Evolutionary conservation across 2,888 invertebrate species (phyloP), one percentile per base, ranked within the genome.

Genomic region (Heliconius charithonia): DNA sequence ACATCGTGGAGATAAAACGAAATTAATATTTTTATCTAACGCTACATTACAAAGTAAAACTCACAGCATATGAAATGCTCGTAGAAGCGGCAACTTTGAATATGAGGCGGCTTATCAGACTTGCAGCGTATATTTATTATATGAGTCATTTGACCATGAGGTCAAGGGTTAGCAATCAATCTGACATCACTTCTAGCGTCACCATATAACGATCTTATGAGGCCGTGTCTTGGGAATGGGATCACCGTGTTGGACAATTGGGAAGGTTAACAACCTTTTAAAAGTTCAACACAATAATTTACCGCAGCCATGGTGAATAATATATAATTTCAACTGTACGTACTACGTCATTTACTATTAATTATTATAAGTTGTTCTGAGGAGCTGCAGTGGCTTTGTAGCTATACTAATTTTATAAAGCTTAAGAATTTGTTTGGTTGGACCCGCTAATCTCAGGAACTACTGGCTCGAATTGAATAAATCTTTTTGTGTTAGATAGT

Each of bases 101-200:
- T 45, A 25, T 16, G 25, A 69, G 25, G 16, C 69, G 41, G 56
- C 45, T 78, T 79, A 80, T 79, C 80, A 51, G 73, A 69, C 45
- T 65, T 70, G 59, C 63, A 79, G 32, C 32, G 32, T 77, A 75
- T 73, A 77, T 70, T 69, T 79, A 73, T 80, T 73, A 51, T 81
- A 80, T 83, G 84, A 84, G 63, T 84, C 82, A 84, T 75, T 79
- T 82, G 37, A 80, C 75, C 80, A n/a, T 75, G 78, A 80, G 83
- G 81, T 83, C 84, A 83, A 79, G 82, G 83, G 84, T 83, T 81
- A 83, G 75, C 77, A 80, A 77, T 70, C 79, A 80, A 80, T 76
- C 81, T 85, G 83, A 84, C 84, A 84, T 84, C 83, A 84, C 67
- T 71, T 59, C 41, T 25, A 75, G 79, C 82, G 80, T 82, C 83